Percentiles rank a stretch among this genome's conserved stretches.
Conservation (phyloP, 2,797 vertebrate species). For the Lutjanus argentimaculatus region DNA sequence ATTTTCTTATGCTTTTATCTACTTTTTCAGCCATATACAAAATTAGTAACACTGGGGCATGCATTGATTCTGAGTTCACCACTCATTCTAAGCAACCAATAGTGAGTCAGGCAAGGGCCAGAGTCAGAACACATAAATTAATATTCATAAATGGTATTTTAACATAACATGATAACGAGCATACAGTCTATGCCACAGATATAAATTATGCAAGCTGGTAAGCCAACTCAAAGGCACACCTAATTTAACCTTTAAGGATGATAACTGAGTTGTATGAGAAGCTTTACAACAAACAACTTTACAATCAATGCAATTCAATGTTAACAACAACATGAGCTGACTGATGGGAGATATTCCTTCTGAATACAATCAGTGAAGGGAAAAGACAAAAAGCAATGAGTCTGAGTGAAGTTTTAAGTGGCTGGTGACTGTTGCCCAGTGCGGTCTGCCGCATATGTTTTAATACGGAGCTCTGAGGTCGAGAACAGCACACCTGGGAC, state of each 20-base stretch:
- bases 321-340: slow-evolving; percentile 35
- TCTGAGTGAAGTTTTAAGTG: slow-evolving; percentile 76
- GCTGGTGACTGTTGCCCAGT: slow-evolving; percentile 81
- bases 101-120: not conserved
- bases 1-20: not conserved
- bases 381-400: slow-evolving; percentile 51
- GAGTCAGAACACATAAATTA: not conserved
- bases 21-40: not conserved
- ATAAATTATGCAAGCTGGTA: not conserved
- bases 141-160: not conserved
- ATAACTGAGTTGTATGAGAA: slow-evolving; percentile 4
- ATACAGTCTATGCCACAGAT: not conserved
- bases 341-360: slow-evolving; percentile 31
- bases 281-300: no score
- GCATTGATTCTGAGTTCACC: not conserved
- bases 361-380: slow-evolving; percentile 54
- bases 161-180: not conserved
- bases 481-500: slow-evolving; percentile 90
- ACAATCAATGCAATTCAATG: not conserved
- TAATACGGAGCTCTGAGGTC: slow-evolving; percentile 87
- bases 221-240: not conserved
- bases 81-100: not conserved
- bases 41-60: not conserved
- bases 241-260: not conserved
- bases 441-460: slow-evolving; percentile 83